Percentiles rank a stretch among this genome's conserved stretches.
phyloP scores from a whole-genome alignment of 1,140 invertebrate species.

The Pseudobourletiella spinata region DNA sequence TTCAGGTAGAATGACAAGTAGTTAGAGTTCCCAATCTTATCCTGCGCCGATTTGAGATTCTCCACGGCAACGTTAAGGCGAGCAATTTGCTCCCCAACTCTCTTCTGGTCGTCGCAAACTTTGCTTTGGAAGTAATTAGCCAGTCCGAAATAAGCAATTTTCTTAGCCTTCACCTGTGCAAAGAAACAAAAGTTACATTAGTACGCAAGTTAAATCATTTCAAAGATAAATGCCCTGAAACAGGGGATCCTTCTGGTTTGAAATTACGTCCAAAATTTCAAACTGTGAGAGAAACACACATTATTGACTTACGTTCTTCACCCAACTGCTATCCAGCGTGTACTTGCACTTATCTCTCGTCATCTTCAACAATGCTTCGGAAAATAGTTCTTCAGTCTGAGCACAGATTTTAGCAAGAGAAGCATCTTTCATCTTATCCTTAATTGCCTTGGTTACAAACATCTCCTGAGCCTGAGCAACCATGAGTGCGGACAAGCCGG shows the following conservation, averaged over 20 bases:
- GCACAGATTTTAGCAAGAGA: slow-evolving; percentile 83
- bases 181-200: slow-evolving; percentile 12
- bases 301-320: slow-evolving; percentile 56
- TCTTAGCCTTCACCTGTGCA: slow-evolving; percentile 68
- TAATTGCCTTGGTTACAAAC: slow-evolving; percentile 87
- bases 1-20: slow-evolving; percentile 61
- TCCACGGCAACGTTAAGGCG: slow-evolving; percentile 58
- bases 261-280: too few relatives aligned
- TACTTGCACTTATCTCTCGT: slow-evolving; percentile 72
- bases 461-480: slow-evolving; percentile 96
- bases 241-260: too few relatives aligned
- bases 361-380: slow-evolving; percentile 76
- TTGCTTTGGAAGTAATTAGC: slow-evolving; percentile 81
- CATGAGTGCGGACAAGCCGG: slow-evolving; percentile 78
- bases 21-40: slow-evolving; percentile 52
- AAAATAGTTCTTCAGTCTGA: slow-evolving; percentile 87
- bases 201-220: too few relatives aligned
- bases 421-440: slow-evolving; percentile 62
- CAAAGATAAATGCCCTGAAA: too few relatives aligned
- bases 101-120: slow-evolving; percentile 67
- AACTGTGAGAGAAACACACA: too few relatives aligned
- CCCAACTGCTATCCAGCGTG: slow-evolving; percentile 85
- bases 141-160: slow-evolving; percentile 74
- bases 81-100: slow-evolving; percentile 86
- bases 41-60: slow-evolving; percentile 55